Conservation (phyloP, 2,113 vertebrate species). For the Rhipidura dahli region DNA sequence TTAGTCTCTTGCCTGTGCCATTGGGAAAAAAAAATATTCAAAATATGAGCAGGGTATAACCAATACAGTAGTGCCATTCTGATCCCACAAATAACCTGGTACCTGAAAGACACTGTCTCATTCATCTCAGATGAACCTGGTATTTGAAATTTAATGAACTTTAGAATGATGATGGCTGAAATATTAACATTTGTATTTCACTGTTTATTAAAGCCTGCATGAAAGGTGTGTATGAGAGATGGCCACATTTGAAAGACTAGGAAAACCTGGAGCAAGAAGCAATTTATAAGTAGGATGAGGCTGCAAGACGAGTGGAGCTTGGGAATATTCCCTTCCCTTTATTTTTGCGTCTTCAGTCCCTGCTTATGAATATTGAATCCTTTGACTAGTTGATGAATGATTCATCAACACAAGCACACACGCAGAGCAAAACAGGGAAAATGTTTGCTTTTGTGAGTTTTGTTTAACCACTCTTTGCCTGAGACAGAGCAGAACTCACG, state of each 20-base stretch:
- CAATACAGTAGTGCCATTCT: not conserved
- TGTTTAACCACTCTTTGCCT: not conserved
- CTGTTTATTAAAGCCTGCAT: not conserved
- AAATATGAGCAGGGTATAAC: not conserved
- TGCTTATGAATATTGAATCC: constrained; percentile 32
- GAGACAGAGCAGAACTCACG: not conserved
- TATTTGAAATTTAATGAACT: constrained; percentile 9
- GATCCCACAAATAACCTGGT: not conserved
- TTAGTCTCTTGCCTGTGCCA: not conserved
- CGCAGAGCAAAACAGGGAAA: not conserved
- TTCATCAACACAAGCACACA: not conserved
- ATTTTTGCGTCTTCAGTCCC: not conserved
- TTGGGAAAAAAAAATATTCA: not conserved
- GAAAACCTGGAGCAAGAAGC: not conserved
- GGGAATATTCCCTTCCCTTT: not conserved
- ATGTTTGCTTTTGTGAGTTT: not conserved
- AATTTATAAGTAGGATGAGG: not conserved
- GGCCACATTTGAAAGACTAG: not conserved
- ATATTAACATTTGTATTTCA: not conserved
- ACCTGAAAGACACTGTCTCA: not conserved
- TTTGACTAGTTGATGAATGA: constrained; percentile 27
- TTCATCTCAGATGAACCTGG: not conserved
- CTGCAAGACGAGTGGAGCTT: not conserved
- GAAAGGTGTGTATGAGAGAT: not conserved
- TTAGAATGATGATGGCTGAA: not conserved